Base-by-base conservation (phyloP, 2,888 invertebrate species). In the Epistrophella euchroma region DNA sequence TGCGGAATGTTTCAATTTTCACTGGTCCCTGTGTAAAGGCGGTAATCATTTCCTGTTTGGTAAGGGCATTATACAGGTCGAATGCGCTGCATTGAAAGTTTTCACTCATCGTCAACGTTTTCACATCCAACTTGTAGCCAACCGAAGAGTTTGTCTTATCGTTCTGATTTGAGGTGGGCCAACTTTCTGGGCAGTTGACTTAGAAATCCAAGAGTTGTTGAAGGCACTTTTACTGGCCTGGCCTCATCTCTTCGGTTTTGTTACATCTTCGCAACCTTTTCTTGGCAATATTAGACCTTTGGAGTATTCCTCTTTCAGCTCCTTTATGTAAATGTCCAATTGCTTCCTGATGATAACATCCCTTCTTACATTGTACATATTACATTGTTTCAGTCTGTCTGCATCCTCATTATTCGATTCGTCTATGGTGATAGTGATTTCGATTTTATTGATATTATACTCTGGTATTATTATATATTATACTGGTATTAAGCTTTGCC, bases 271-370 rank as follows among this genome's bases (percentile, higher is more conserved):
- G 89, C 94, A 94, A 15, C 95, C 96, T 90, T 98, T 98, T 89
- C 97, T 97, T 3, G 99, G 99, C 45, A 99, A 94, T 88, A 99
- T 98, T 93, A 99, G 96, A 70, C 98, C 98, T 94, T 97, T 96
- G 0, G 98, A 96, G 92, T 97, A 99, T 92, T 99, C 98, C 92
- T 97, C 95, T 93, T 96, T 97, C 28, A 99, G 93, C 88, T 96
- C 95, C 76, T 95, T 94, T 28, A 99, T 94, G 91, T 99, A 99
- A 89, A 95, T 94, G 4, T 93, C 94, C 1, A 98, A 93, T 90
- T 96, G 95, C 88, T 95, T 93, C 81, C 97, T n/a, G n/a, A n/a
- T 94, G 73, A 99, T 95, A 82, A 94, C 92, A 35, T 94, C 94
- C 78, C 95, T 94, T 0, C 98, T 98, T 71, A 95, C 92, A 85